Evolutionary conservation across 2,797 vertebrate genomes (phyloP), one percentile per base, ranked within the genome.

Genomic region (Morelia viridis): DNA sequence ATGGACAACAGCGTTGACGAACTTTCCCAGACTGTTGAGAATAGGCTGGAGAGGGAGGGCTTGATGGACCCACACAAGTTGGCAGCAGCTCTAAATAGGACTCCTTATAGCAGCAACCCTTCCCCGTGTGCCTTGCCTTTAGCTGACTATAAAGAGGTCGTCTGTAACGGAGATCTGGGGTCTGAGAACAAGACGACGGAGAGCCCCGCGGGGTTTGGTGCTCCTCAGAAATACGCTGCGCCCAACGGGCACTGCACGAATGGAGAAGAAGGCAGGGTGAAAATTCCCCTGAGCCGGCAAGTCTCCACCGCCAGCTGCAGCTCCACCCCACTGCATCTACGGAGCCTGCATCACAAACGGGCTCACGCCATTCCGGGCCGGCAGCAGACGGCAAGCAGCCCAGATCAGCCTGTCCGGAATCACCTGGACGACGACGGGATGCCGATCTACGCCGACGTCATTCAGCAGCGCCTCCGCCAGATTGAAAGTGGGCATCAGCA

Each of bases 401-500:
- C 99, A 0, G 99, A 99, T 87, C 99, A 99, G 94, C 98, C 98
- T 0, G 95, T 98, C 46, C 98, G 99, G 60, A 99, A 98, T 96
- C 99, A 99, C 95, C 97, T 99, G 94, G 99, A 99, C 0, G 99
- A 99, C 0, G 99, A 99, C 0, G 99, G 99, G 56, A 98, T 99
- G 97, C 98, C 98, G 0, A 96, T 99, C 41, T 99, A 99, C 97
- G 98, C 97, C 0, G 99, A 99, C 0, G 97, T 97, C 0, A 98
- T 99, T 94, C 99, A 99, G 95, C 99, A 99, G 96, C 98, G 99
- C 92, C 97, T 99, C 94, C 98, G 99, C 61, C 99, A 99, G 97
- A 99, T 99, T 0, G 99, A 99, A 94, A 98, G 97, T 0, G 99
- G 99, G 1, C 99, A 99, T 92, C 99, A 99, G 96, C 98, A 99